Conservation (phyloP, 2,888 invertebrate genomes). For the Icerya purchasi region DNA sequence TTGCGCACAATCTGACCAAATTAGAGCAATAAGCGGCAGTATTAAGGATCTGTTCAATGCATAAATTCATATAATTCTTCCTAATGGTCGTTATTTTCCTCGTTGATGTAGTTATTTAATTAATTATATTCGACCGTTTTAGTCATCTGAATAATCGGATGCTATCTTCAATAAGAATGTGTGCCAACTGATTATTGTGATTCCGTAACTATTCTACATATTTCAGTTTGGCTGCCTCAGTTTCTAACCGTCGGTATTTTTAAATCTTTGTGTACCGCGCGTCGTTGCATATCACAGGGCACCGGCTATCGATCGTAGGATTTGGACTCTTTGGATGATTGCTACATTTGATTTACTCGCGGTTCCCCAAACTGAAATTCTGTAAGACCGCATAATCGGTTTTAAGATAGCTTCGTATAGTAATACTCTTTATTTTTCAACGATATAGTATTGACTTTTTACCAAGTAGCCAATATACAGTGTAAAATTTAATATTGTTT, state of each 20-base stretch:
- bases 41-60: too few species aligned
- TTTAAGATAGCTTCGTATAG: neutral
- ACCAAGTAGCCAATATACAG: neutral
- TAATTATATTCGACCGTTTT: too few species aligned
- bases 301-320: neutral
- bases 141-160: too few species aligned
- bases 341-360: neutral
- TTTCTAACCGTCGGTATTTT: neutral
- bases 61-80: too few species aligned
- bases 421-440: neutral
- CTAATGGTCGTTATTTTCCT: too few species aligned
- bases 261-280: neutral
- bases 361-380: neutral
- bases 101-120: too few species aligned
- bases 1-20: too few species aligned
- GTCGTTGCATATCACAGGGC: neutral
- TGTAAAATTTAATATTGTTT: neutral
- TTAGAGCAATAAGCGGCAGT: too few species aligned
- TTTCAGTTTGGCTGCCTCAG: neutral
- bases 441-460: neutral
- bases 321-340: neutral
- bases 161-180: too few species aligned
- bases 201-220: neutral
- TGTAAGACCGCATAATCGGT: neutral
- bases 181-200: neutral